Evolutionary conservation across 2,113 vertebrate genomes (phyloP).

Genomic region (Scortum barcoo): DNA sequence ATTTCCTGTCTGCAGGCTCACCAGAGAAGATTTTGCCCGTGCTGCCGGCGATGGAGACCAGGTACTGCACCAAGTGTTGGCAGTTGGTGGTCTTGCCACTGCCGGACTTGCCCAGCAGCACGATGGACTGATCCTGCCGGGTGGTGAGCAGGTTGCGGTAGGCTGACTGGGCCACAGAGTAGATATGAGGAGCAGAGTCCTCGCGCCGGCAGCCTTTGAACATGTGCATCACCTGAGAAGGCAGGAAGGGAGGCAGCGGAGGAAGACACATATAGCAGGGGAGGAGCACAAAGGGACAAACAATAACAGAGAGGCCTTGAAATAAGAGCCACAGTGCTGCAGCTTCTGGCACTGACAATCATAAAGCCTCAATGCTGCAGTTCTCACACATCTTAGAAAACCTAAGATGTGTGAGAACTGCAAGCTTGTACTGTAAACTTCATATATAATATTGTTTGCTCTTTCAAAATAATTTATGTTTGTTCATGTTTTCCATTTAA

Average conservation of each 20-base stretch:
- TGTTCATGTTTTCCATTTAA: background rate
- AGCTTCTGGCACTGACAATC: background rate
- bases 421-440: background rate
- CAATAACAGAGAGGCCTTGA: background rate
- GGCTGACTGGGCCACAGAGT: constrained; percentile 92
- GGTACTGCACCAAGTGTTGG: constrained; percentile 95
- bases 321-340: background rate
- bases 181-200: constrained; percentile 94
- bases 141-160: constrained; percentile 95
- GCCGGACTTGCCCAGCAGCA: constrained; percentile 93
- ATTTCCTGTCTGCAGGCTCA: constrained; percentile 21
- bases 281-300: background rate
- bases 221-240: constrained; percentile 96
- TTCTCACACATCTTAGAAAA: background rate
- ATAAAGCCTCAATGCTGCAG: background rate
- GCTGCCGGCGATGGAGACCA: constrained; percentile 93
- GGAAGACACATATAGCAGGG: background rate
- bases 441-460: background rate
- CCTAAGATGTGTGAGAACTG: too few relatives aligned
- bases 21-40: constrained; percentile 95
- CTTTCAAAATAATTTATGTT: background rate
- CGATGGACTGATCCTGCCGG: constrained; percentile 94
- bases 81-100: constrained; percentile 97
- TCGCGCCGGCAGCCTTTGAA: constrained; percentile 96
- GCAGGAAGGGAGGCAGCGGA: background rate